Base-by-base conservation (phyloP, 2,113 vertebrate genomes). In the Oncorhynchus keta region DNA sequence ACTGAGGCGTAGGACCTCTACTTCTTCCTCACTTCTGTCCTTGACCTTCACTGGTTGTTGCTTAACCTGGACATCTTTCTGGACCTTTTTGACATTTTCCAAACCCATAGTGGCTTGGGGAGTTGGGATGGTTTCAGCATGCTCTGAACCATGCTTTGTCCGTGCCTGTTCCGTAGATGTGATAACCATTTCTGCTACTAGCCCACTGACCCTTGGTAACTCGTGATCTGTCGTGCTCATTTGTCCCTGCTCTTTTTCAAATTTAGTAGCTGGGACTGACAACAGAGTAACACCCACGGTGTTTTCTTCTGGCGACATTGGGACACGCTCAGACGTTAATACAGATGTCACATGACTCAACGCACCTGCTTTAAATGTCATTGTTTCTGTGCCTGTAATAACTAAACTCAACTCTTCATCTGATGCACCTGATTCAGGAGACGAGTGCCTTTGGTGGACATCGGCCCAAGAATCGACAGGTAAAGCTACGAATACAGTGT, bases 401-500 rank as follows among this genome's bases (percentile, higher is more conserved):
- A 14, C 20, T 45, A 83, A 72, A 24, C 9, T 67, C 22, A 81
- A 69, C 32, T 78, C 85, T 14, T 85, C 79, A 0, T 88, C 84
- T 66, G 80, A 89, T 48, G 76, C 80, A 20, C n/a, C 30, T 48
- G 67, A 39, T 78, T 85, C 69, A 57, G 89, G 88, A 68, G 83
- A 89, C 45, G 76, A 59, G 61, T 86, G 85, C 62, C 83, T 84
- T 14, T 76, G 75, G 14, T 69, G 72, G 57, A 87, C 85, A 30
- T 89, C 71, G 69, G 81, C 81, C 88, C 87, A 90, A 76, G 78
- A 89, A 30, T 89, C 87, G 65, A 81, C 67, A 5, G 86, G 79
- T 39, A 85, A 61, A 70, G 86, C 78, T 11, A 86, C 76, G 78
- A 68, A 89, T 66, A 90, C 83, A 72, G 80, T 79, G 62, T 91